These are phyloP conservation scores for Channa argus DNA, from an alignment of 2,113 vertebrate genomes.

Conservation along the genomic window DNA sequence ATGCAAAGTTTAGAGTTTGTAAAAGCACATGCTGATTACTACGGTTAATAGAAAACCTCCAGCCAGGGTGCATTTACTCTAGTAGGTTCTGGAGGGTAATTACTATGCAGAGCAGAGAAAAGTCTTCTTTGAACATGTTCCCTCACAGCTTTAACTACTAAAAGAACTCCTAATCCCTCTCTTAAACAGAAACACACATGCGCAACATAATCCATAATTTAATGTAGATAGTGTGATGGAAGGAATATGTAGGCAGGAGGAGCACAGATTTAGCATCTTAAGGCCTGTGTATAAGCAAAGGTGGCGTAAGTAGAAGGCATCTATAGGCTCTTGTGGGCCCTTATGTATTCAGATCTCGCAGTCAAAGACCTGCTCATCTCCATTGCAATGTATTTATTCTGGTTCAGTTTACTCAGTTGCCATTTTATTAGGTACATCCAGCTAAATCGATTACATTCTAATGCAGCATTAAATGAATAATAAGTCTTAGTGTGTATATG, in stretches of 20 bases:
- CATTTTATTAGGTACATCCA: too few relatives aligned
- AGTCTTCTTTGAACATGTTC: constrained; percentile 51
- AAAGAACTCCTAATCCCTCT: constrained; percentile 32
- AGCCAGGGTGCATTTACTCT: constrained; percentile 48
- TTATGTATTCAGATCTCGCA: constrained; percentile 33
- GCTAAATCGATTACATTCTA: too few relatives aligned
- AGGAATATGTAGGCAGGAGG: constrained; percentile 43
- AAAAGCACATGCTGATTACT: constrained; percentile 35
- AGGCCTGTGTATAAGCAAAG: constrained; percentile 57
- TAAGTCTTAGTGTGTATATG: too few relatives aligned
- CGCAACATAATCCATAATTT: constrained; percentile 69
- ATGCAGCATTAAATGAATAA: too few relatives aligned
- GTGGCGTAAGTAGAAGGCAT: constrained; percentile 35
- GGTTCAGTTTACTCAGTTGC: neutral
- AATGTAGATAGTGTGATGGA: constrained; percentile 51
- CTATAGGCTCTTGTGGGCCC: constrained; percentile 5
- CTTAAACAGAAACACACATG: constrained; percentile 11
- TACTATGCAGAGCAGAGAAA: constrained; percentile 62
- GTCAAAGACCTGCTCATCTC: neutral
- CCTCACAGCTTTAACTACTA: constrained; percentile 39
- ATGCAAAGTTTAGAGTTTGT: constrained; percentile 16
- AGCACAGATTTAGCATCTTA: constrained; percentile 26
- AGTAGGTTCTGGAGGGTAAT: constrained; percentile 61
- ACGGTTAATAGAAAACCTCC: constrained; percentile 40
- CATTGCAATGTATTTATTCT: neutral